Percentiles rank a stretch among this genome's conserved stretches.
Evolutionary conservation across 2,113 vertebrate genomes (phyloP).

Genomic region (Oncorhynchus masou): DNA sequence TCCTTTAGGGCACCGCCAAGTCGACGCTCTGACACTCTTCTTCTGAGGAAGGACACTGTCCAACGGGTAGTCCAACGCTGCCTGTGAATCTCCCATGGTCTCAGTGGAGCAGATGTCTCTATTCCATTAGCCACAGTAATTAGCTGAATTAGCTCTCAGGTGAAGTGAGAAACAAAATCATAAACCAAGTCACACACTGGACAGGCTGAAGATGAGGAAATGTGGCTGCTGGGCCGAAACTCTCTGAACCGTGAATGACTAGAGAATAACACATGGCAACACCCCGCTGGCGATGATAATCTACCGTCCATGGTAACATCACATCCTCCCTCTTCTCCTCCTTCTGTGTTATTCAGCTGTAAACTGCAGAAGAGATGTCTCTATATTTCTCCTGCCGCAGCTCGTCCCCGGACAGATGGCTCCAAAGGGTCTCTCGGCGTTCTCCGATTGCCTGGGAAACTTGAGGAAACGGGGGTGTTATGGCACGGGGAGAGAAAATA

Average conservation of each 20-base stretch:
- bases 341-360: background rate
- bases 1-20: background rate
- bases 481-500: constrained; percentile 26
- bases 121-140: constrained; percentile 37
- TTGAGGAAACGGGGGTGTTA: background rate
- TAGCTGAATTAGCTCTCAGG: constrained; percentile 26
- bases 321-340: background rate
- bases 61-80: constrained; percentile 33
- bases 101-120: constrained; percentile 40
- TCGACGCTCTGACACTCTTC: constrained; percentile 11
- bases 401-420: constrained; percentile 6
- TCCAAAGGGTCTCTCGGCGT: background rate
- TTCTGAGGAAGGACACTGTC: constrained; percentile 25
- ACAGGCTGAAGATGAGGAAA: background rate
- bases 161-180: constrained; percentile 14
- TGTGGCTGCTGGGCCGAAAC: background rate
- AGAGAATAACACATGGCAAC: background rate
- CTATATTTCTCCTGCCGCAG: constrained; percentile 8
- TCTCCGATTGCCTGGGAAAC: constrained; percentile 14
- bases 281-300: background rate
- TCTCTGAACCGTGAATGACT: background rate
- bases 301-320: background rate
- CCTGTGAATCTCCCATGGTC: constrained; percentile 22
- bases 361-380: constrained; percentile 5
- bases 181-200: constrained; percentile 20